These are phyloP conservation scores for Cephus sareptanus DNA, from an alignment of 2,888 invertebrate genomes.

Conservation along the genomic window DNA sequence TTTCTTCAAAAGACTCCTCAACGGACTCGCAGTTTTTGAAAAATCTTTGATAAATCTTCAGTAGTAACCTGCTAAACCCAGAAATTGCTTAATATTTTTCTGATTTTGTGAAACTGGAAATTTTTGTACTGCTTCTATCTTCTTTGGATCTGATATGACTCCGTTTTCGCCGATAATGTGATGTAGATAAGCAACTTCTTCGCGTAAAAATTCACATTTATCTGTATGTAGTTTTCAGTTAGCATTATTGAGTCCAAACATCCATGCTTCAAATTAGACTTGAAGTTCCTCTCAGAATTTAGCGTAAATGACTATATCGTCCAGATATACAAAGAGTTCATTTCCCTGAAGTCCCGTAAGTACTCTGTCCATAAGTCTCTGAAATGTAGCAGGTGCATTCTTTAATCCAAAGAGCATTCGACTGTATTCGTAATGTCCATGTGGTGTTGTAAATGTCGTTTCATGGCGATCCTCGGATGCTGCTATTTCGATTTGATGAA, in stretches of 20 bases:
- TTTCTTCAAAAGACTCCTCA: too few species aligned
- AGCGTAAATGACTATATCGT: slow-evolving; percentile 32
- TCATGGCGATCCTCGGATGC: slow-evolving; percentile 42
- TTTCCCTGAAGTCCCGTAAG: slow-evolving; percentile 26
- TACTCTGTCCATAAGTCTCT: slow-evolving; percentile 56
- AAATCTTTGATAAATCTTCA: too few species aligned
- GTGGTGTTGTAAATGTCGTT: slow-evolving; percentile 53
- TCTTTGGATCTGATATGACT: slow-evolving; percentile 40
- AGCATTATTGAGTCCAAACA: slow-evolving; percentile 26
- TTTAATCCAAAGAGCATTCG: slow-evolving; percentile 58
- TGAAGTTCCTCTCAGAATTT: slow-evolving; percentile 24
- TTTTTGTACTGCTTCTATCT: slow-evolving; percentile 36
- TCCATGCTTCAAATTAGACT: slow-evolving; percentile 24
- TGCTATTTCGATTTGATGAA: slow-evolving; percentile 54
- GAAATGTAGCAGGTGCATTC: slow-evolving; percentile 62
- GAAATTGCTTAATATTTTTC: neutral
- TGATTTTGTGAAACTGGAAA: slow-evolving; percentile 34
- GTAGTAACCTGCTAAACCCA: neutral
- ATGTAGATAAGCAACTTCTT: slow-evolving; percentile 20
- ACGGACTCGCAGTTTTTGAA: too few species aligned
- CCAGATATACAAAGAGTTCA: slow-evolving; percentile 31
- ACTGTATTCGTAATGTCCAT: slow-evolving; percentile 49
- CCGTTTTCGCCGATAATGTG: slow-evolving; percentile 15
- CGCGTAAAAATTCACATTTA: slow-evolving; percentile 28
- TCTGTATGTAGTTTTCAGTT: slow-evolving; percentile 30